phyloP scores from a whole-genome alignment of 2,888 invertebrate genomes.

The Netelia fuscicornis region DNA sequence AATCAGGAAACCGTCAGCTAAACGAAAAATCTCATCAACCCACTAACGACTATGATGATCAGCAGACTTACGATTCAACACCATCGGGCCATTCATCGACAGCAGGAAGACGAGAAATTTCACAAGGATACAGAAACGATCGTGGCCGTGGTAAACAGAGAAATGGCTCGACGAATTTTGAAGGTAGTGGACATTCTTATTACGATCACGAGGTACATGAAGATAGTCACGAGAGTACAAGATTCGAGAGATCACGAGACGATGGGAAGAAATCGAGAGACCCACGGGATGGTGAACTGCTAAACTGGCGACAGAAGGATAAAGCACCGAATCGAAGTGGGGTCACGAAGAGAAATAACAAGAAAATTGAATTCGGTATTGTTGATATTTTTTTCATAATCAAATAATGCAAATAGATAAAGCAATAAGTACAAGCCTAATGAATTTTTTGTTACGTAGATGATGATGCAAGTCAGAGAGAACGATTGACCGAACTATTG shows the following conservation, averaged over 20 bases:
- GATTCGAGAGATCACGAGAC: constrained; percentile 61
- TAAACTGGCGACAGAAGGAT: constrained; percentile 78
- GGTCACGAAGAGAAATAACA: constrained; percentile 71
- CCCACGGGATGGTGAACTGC: constrained; percentile 70
- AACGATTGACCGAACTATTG: constrained; percentile 93
- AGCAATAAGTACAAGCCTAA: constrained; percentile 23
- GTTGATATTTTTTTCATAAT: constrained; percentile 16
- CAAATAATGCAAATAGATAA: constrained; percentile 21
- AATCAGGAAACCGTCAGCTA: constrained; percentile 58
- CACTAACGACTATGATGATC: constrained; percentile 54
- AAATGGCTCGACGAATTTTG: constrained; percentile 69
- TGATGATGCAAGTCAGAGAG: constrained; percentile 91
- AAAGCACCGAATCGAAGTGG: constrained; percentile 67
- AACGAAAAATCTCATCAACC: constrained; percentile 30
- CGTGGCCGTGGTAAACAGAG: constrained; percentile 52
- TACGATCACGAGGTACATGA: constrained; percentile 72
- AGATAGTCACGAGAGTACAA: constrained; percentile 61
- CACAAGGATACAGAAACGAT: constrained; percentile 51
- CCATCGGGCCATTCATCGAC: constrained; percentile 27
- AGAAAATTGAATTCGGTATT: constrained; percentile 75
- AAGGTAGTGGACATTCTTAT: constrained; percentile 74
- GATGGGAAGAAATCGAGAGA: constrained; percentile 68
- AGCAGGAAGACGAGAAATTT: constrained; percentile 48
- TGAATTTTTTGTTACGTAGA: constrained; percentile 74
- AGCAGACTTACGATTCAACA: constrained; percentile 41